Evolutionary conservation across 2,113 vertebrate species (phyloP).

Genomic region (Takifugu flavidus): DNA sequence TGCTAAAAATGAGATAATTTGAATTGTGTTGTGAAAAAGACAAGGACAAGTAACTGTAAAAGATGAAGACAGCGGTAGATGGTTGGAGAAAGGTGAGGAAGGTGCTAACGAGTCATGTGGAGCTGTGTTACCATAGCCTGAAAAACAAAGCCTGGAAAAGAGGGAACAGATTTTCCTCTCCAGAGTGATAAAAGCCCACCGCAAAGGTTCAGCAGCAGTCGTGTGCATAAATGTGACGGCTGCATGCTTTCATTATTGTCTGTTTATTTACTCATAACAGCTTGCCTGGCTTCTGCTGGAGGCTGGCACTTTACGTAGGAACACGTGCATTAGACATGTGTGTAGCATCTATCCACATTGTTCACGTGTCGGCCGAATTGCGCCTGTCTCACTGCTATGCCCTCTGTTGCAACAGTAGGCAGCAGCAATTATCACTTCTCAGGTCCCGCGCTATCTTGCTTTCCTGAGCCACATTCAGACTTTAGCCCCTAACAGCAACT

Average conservation of each 20-base stretch:
- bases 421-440: background rate
- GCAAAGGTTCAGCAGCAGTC: constrained; percentile 4
- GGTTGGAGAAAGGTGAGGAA: no score
- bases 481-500: background rate
- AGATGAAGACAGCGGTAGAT: no score
- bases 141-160: background rate
- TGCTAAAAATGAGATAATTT: no score
- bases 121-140: no score
- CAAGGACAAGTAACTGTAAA: no score
- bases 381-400: no score
- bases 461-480: background rate
- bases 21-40: no score
- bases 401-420: background rate
- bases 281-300: background rate
- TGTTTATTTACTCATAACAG: background rate
- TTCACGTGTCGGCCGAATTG: background rate
- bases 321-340: background rate
- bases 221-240: background rate
- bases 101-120: no score
- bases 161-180: background rate
- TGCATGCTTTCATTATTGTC: background rate
- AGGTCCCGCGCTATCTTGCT: background rate
- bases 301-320: background rate
- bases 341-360: background rate
- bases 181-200: background rate